Base-by-base conservation (phyloP, 2,113 vertebrate genomes). In the Paraplagusia blochii region DNA sequence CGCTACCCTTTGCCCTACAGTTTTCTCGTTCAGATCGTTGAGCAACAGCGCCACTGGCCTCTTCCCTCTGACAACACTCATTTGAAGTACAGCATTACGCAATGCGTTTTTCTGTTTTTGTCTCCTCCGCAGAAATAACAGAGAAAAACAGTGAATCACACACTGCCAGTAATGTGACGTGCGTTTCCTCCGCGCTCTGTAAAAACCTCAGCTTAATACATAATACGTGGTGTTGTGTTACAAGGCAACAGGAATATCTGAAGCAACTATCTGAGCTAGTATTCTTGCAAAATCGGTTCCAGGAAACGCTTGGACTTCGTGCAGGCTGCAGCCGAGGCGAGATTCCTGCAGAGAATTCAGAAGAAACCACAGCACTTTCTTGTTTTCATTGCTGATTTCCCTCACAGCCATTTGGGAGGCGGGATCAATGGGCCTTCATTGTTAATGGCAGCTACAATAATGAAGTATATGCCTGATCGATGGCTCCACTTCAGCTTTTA, bases 391-490 rank as follows among this genome's bases (percentile, higher is more conserved):
- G 63, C 67, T 52, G 72, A 82, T 83, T 88, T 77, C 67, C 79
- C 82, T 58, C 82, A 47, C 63, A 76, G 67, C 58, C 69, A 65
- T 85, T 77, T 67, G 66, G 63, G 67, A 52, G 63, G 72, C 70
- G 60, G 66, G 76, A 85, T 87, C 84, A 82, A 84, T 86, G 81
- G 67, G 75, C 68, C 66, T 81, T 81, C 76, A 81, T 80, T 83
- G 83, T 87, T 87, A 86, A 86, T 86, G 81, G 81, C 66, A 76
- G 69, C 64, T 76, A 54, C 75, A 71, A 75, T 86, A 87, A 87
- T 85, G 78, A 87, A 85, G 85, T 84, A 72, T 67, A 63, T 55
- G 68, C 78, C 85, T 77, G 85, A 87, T 89, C 84, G 84, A 84
- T 85, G 75, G 76, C 84, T 79, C 80, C 74, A 77, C 78, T 85